A percentile compares a stretch with the other conserved stretches of the same genome.
Conservation (phyloP, 2,888 invertebrate species). For the Norana najaformis region DNA sequence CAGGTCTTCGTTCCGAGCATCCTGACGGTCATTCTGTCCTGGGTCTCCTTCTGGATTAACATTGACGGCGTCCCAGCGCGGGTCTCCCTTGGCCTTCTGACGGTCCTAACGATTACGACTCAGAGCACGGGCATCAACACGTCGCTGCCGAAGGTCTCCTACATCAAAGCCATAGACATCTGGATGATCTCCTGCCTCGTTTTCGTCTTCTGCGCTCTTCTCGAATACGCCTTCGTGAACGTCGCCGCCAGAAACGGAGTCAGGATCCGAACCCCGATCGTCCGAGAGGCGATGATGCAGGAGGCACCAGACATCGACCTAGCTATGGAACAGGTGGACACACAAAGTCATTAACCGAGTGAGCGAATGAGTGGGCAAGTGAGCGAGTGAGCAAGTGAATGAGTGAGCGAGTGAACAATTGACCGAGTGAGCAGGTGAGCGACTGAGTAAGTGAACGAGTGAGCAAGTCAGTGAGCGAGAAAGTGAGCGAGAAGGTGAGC, state of each 20-base stretch:
- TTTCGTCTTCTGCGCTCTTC: slow-evolving; percentile 48
- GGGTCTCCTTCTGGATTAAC: slow-evolving; percentile 42
- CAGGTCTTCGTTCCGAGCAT: slow-evolving; percentile 45
- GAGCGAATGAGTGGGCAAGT: no score
- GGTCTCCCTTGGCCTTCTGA: slow-evolving; percentile 83
- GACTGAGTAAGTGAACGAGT: neutral
- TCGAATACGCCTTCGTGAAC: slow-evolving; percentile 50
- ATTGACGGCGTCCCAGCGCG: slow-evolving; percentile 83
- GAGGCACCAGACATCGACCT: slow-evolving; percentile 17
- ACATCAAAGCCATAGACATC: slow-evolving; percentile 81
- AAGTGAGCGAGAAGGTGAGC: no score
- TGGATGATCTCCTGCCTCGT: slow-evolving; percentile 44
- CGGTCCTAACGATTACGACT: slow-evolving; percentile 74
- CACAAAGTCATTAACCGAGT: neutral
- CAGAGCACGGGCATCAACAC: slow-evolving; percentile 90
- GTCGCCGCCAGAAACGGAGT: slow-evolving; percentile 45
- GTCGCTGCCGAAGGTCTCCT: slow-evolving; percentile 84
- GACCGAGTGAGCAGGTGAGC: no score
- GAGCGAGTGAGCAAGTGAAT: no score
- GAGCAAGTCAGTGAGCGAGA: neutral
- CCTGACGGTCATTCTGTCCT: slow-evolving; percentile 66
- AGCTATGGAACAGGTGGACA: neutral
- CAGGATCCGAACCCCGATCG: slow-evolving; percentile 34
- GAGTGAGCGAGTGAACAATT: no score
- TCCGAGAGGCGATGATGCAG: slow-evolving; percentile 31